phyloP scores from a whole-genome alignment of 2,113 vertebrate species.

The Bubalus kerabau region DNA sequence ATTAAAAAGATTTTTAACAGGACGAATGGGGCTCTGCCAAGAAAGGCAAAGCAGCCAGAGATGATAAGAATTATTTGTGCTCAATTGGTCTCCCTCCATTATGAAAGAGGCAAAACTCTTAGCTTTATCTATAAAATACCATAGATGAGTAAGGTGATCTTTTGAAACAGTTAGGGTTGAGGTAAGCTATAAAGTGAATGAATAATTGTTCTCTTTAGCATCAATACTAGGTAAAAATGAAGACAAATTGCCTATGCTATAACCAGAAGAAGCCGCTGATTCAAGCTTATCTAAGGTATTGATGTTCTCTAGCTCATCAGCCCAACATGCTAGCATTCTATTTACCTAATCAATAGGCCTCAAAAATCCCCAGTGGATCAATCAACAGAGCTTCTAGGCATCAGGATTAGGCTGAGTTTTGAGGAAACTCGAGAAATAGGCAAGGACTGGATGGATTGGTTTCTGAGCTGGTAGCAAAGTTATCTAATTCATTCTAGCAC shows the following conservation, averaged over 20 bases:
- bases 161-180: neutral
- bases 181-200: conserved; percentile 35
- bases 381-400: conserved; percentile 31
- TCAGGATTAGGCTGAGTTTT: neutral
- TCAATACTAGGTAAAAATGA: conserved; percentile 67
- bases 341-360: conserved; percentile 61
- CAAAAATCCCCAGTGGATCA: conserved; percentile 38
- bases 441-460: neutral
- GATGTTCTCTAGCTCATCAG: conserved; percentile 50
- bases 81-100: neutral
- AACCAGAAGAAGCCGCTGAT: conserved; percentile 53
- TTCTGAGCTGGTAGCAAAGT: neutral
- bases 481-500: neutral
- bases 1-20: conserved; percentile 43
- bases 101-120: conserved; percentile 4
- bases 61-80: neutral
- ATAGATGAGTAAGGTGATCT: neutral
- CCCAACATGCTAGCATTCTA: conserved; percentile 59
- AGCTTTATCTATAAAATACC: conserved; percentile 16
- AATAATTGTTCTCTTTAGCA: conserved; percentile 65
- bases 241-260: conserved; percentile 59
- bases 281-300: conserved; percentile 66
- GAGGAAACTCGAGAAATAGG: neutral
- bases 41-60: neutral
- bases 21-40: neutral